A percentile compares a stretch with the other conserved stretches of the same genome.
phyloP scores from a whole-genome alignment of 2,888 invertebrate species.

The Aleiodes testaceus region DNA sequence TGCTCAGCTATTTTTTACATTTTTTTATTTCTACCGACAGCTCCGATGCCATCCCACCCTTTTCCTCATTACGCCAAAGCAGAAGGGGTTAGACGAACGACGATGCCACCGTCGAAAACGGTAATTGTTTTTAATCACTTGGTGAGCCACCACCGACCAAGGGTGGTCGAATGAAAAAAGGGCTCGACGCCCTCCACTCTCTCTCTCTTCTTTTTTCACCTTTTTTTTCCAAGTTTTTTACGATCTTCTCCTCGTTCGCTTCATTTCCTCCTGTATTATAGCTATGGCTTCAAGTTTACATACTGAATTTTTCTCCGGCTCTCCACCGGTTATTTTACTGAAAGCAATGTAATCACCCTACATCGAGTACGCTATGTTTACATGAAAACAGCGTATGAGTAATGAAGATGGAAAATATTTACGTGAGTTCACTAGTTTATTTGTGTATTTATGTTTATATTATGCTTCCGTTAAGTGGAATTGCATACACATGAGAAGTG shows the following conservation, averaged over 20 bases:
- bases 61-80: conserved; percentile 60
- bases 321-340: too few species aligned
- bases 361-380: conserved; percentile 5
- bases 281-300: neutral
- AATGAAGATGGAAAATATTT: conserved; percentile 26
- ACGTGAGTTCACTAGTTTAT: conserved; percentile 3
- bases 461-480: conserved; percentile 1
- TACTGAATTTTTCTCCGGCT: neutral
- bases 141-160: conserved; percentile 49
- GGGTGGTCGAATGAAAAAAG: conserved; percentile 53
- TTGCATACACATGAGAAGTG: neutral
- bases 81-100: conserved; percentile 48
- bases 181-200: conserved; percentile 50
- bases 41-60: conserved; percentile 35
- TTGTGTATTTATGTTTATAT: conserved; percentile 13
- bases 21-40: conserved; percentile 34
- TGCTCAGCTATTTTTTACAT: conserved; percentile 53
- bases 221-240: conserved; percentile 19
- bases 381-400: conserved; percentile 14
- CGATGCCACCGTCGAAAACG: conserved; percentile 60
- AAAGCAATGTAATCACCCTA: too few species aligned
- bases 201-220: conserved; percentile 13
- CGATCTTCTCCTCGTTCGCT: neutral
- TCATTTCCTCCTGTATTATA: conserved; percentile 14
- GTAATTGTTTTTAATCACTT: conserved; percentile 71